These are phyloP conservation scores for Tipula unca DNA, from an alignment of 2,888 invertebrate genomes.

Conservation along the genomic window DNA sequence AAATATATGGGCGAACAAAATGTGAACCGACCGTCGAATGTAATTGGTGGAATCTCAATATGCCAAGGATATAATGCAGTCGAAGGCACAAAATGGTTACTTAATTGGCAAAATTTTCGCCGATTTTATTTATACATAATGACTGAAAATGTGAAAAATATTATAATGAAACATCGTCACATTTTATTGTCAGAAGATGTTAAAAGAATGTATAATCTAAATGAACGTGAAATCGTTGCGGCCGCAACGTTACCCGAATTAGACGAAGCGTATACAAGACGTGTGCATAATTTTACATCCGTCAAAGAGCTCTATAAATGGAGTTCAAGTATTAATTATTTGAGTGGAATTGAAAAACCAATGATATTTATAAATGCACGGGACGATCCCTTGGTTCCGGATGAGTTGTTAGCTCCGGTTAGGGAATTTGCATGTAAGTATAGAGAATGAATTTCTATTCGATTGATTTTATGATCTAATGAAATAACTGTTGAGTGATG, in stretches of 20 bases:
- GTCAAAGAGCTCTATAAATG: conserved; percentile 74
- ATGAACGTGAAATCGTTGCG: conserved; percentile 73
- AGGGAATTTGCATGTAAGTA: conserved; percentile 68
- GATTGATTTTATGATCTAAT: neutral
- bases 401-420: conserved; percentile 61
- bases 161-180: conserved; percentile 75
- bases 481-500: neutral
- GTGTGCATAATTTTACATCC: conserved; percentile 66
- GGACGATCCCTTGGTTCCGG: conserved; percentile 89
- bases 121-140: conserved; percentile 86
- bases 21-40: conserved; percentile 52
- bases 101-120: conserved; percentile 84
- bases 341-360: conserved; percentile 69
- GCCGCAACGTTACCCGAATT: conserved; percentile 81
- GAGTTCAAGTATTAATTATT: conserved; percentile 75
- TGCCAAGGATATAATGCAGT: conserved; percentile 92
- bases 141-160: conserved; percentile 84
- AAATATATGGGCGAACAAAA: conserved; percentile 80
- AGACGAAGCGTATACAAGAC: conserved; percentile 81
- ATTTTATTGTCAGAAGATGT: conserved; percentile 66
- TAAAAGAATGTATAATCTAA: conserved; percentile 56
- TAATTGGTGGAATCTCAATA: conserved; percentile 84
- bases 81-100: conserved; percentile 67
- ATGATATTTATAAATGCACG: conserved; percentile 86
- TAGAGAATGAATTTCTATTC: neutral